phyloP scores from a whole-genome alignment of 2,797 vertebrate species.

The Lates japonicus region DNA sequence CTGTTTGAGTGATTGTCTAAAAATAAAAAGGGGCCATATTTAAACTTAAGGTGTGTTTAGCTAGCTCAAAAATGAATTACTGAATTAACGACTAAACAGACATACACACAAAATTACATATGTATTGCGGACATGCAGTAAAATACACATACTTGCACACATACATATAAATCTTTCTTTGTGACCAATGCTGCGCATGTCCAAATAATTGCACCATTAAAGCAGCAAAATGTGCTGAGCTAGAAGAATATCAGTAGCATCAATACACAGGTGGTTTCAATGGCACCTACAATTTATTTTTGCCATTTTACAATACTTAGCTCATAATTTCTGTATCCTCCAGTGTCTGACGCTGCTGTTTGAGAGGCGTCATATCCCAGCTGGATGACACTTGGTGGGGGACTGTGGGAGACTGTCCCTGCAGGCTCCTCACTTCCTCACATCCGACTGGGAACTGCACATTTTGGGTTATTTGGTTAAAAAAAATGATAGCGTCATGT shows the following conservation, averaged over 20 bases:
- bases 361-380: conserved; percentile 23
- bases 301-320: neutral
- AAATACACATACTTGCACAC: neutral
- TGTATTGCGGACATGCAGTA: neutral
- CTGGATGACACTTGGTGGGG: conserved; percentile 23
- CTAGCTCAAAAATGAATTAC: neutral
- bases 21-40: neutral
- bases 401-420: neutral
- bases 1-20: neutral
- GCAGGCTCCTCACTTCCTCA: neutral
- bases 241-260: neutral
- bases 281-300: neutral
- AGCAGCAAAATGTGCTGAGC: neutral
- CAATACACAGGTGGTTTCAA: neutral
- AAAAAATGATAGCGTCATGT: neutral
- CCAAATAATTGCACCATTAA: neutral
- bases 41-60: neutral
- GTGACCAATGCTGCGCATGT: neutral
- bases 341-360: conserved; percentile 11
- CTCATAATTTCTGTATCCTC: conserved; percentile 1
- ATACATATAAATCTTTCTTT: neutral
- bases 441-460: neutral
- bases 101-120: neutral
- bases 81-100: neutral
- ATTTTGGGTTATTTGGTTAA: neutral